A percentile compares a stretch with the other conserved stretches of the same genome.
Conservation (phyloP, 2,113 vertebrate species). For the Tricholaema leucomelas region DNA sequence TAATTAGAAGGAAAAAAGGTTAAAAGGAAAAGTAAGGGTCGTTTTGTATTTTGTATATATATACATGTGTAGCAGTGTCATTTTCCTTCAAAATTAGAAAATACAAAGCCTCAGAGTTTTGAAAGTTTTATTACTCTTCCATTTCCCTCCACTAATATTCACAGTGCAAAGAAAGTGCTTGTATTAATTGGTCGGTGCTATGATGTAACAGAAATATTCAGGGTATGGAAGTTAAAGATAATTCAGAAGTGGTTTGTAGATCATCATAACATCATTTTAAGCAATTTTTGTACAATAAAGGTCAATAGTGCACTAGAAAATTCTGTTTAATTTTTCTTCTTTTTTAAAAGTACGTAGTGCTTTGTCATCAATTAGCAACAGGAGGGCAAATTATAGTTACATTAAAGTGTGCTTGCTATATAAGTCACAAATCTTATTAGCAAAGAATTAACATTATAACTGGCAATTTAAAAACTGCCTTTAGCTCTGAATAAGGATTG, state of each 20-base stretch:
- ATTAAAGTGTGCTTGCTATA: slow-evolving; percentile 56
- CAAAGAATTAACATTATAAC: slow-evolving; percentile 60
- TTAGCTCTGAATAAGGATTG: slow-evolving; percentile 66
- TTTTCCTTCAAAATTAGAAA: not conserved
- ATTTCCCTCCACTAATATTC: not conserved
- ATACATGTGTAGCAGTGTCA: not conserved
- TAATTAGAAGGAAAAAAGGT: not conserved
- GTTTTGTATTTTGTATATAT: not conserved
- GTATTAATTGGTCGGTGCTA: not conserved
- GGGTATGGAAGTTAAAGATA: not conserved
- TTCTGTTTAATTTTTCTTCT: slow-evolving; percentile 45
- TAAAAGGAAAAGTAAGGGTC: not conserved
- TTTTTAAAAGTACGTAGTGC: slow-evolving; percentile 29
- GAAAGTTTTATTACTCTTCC: not conserved
- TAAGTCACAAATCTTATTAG: slow-evolving; percentile 75
- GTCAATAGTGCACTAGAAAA: slow-evolving; percentile 50
- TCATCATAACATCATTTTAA: slow-evolving; percentile 11
- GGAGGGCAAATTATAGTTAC: slow-evolving; percentile 54
- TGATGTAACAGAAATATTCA: not conserved
- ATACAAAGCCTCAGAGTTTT: not conserved
- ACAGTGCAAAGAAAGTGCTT: not conserved
- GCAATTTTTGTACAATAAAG: slow-evolving; percentile 38
- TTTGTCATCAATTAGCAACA: slow-evolving; percentile 69
- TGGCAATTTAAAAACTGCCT: slow-evolving; percentile 72
- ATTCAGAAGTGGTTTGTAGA: not conserved